Percentiles rank a stretch among this genome's conserved stretches.
These are phyloP conservation scores for Dermolepida albohirtum DNA, from an alignment of 2,888 invertebrate genomes.

Conservation along the genomic window DNA sequence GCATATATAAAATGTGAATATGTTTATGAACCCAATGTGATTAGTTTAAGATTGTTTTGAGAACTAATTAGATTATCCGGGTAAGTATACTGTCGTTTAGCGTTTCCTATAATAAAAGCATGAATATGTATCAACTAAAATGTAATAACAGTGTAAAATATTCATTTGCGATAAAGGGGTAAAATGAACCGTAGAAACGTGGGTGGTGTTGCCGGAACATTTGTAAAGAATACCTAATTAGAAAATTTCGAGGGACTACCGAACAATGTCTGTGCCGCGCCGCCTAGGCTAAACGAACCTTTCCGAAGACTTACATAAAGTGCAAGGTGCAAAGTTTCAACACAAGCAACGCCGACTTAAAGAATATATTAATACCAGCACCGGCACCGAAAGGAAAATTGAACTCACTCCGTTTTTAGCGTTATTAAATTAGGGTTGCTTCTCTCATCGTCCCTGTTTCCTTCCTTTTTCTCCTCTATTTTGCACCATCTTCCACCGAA, in stretches of 20 bases:
- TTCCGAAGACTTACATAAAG: slow-evolving; percentile 41
- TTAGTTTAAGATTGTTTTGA: neutral
- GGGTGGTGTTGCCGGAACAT: slow-evolving; percentile 29
- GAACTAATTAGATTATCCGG: slow-evolving; percentile 6
- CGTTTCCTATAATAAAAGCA: slow-evolving; percentile 34
- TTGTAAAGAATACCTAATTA: slow-evolving; percentile 51
- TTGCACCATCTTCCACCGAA: slow-evolving; percentile 45
- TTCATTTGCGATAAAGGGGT: slow-evolving; percentile 44
- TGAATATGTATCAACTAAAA: slow-evolving; percentile 44
- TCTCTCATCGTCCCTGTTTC: slow-evolving; percentile 49
- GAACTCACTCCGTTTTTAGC: slow-evolving; percentile 54
- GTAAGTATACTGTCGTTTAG: slow-evolving; percentile 1
- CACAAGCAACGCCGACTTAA: slow-evolving; percentile 51
- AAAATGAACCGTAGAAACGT: slow-evolving; percentile 35
- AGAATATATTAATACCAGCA: slow-evolving; percentile 53
- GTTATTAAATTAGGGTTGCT: slow-evolving; percentile 55
- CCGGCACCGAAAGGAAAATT: slow-evolving; percentile 52
- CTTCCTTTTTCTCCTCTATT: slow-evolving; percentile 48
- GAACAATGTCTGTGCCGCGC: slow-evolving; percentile 47
- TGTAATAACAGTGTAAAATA: slow-evolving; percentile 43
- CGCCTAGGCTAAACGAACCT: slow-evolving; percentile 5
- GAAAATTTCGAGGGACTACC: slow-evolving; percentile 48
- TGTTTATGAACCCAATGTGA: no score
- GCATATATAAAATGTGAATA: no score
- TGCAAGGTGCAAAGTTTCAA: slow-evolving; percentile 52